A percentile compares a stretch with the other conserved stretches of the same genome.
phyloP scores from a whole-genome alignment of 1,140 invertebrate species.

The Drosophila aff. region DNA sequence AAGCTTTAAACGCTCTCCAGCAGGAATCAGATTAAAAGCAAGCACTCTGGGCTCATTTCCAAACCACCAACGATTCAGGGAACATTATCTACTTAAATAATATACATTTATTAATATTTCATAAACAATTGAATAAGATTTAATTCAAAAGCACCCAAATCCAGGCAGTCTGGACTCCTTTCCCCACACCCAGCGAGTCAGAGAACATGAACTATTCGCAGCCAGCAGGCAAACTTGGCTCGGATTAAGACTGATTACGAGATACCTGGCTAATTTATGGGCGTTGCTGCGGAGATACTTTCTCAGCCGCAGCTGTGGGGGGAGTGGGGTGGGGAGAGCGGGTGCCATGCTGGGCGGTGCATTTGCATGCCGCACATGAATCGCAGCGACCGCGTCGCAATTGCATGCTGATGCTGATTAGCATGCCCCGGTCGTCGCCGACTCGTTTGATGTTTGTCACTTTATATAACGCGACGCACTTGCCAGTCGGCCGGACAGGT shows the following conservation, averaged over 20 bases:
- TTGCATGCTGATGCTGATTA: conserved; percentile 72
- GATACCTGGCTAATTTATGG: conserved; percentile 6
- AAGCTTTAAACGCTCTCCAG: too few species aligned
- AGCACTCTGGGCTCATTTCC: too few species aligned
- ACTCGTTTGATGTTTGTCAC: conserved; percentile 45
- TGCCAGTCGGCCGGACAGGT: conserved; percentile 1
- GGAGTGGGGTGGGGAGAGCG: too few species aligned
- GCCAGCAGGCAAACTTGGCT: not conserved
- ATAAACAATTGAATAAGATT: too few species aligned
- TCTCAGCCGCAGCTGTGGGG: not conserved
- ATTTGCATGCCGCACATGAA: conserved; percentile 62
- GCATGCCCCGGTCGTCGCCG: conserved; percentile 38
- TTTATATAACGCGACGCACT: conserved; percentile 60
- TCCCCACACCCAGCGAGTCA: not conserved
- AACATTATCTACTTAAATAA: too few species aligned
- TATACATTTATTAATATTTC: too few species aligned
- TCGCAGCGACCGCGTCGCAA: conserved; percentile 53
- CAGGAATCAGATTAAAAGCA: too few species aligned
- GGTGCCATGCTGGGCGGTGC: conserved; percentile 2
- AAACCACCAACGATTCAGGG: too few species aligned
- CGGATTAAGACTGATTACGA: conserved; percentile 13
- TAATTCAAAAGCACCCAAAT: too few species aligned
- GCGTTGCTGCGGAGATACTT: not conserved
- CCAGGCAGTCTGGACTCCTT: too few species aligned
- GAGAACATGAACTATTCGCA: not conserved